Evolutionary conservation across 2,113 vertebrate genomes (phyloP), one percentile per base, ranked within the genome.

Genomic region (Equus quagga): DNA sequence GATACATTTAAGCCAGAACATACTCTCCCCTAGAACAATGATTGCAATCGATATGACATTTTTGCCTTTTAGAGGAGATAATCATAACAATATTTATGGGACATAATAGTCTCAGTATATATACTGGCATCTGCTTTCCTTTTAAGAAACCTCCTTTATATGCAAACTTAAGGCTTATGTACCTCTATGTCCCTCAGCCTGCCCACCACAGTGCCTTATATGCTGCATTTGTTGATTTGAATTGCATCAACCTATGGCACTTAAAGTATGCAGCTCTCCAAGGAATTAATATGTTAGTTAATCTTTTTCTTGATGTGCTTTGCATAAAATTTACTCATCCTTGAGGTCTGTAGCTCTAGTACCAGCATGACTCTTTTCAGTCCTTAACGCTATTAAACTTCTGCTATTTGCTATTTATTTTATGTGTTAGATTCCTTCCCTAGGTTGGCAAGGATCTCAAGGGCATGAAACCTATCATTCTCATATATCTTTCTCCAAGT

Each of bases 21-120:
- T 84, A 65, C 13, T 93, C 36, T 84, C 8, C 75, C 33, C 58
- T 62, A 86, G 46, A 96, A 78, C 23, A 76, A 1, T 95, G 56
- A 93, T 88, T 96, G 31, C 31, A 89, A 26, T 82, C 41, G 91
- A 1, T 67, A 91, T 93, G 46, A 81, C 83, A 67, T 79, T 67
- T 89, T 81, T 73, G 13, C 58, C 44, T 82, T 89, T 89, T 76
- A 81, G 13, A 73, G 67, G 12, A 93, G 36, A 64, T 56, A 56
- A 76, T 64, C 26, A 26, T 67, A 81, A 81, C 8, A 83, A 1
- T 90, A 58, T 17, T 90, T 15, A 46, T 75, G 91, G 80, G 36
- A 41, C 36, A n/a, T 12, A 21, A 69, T 83, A 64, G 26, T 10
- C 18, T 6, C 41, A 31, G 44, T 51, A 31, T 33, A 5, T 93